These are phyloP conservation scores for Morinoia aosen DNA, from an alignment of 2,888 invertebrate species.

Conservation along the genomic window DNA sequence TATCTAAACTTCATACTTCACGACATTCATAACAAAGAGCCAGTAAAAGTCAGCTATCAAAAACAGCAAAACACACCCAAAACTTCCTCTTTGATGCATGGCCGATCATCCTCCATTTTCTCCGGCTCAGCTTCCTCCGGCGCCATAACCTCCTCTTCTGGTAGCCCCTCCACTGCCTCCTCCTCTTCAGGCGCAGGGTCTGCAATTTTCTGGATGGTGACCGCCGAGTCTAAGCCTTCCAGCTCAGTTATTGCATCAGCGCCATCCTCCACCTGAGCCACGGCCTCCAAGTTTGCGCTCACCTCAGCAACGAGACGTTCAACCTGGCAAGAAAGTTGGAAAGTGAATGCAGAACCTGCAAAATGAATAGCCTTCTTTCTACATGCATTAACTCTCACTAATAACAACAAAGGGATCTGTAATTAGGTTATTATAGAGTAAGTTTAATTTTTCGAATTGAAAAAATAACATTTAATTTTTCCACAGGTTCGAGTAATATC, in stretches of 20 bases:
- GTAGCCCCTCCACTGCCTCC: slow-evolving; percentile 1
- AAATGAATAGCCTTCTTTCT: no score
- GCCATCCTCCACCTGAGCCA: slow-evolving; percentile 49
- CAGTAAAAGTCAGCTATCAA: not conserved
- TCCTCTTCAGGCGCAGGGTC: not conserved
- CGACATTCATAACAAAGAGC: not conserved
- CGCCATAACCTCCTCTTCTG: slow-evolving; percentile 47
- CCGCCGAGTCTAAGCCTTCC: slow-evolving; percentile 5
- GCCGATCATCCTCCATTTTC: not conserved
- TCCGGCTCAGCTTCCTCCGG: not conserved
- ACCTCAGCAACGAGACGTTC: slow-evolving; percentile 63
- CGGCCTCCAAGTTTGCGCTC: slow-evolving; percentile 57
- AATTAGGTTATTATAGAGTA: no score
- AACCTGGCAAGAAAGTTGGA: slow-evolving; percentile 51
- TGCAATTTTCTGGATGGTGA: slow-evolving; percentile 14
- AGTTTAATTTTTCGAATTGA: no score
- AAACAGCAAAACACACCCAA: not conserved
- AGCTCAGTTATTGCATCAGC: not conserved
- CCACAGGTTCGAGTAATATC: no score
- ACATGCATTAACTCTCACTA: no score
- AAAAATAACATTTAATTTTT: no score
- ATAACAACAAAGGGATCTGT: no score
- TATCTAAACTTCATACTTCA: no score
- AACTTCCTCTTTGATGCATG: not conserved
- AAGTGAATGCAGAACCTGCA: not conserved